Conservation (phyloP, 2,113 vertebrate species). For the Tricholaema leucomelas region DNA sequence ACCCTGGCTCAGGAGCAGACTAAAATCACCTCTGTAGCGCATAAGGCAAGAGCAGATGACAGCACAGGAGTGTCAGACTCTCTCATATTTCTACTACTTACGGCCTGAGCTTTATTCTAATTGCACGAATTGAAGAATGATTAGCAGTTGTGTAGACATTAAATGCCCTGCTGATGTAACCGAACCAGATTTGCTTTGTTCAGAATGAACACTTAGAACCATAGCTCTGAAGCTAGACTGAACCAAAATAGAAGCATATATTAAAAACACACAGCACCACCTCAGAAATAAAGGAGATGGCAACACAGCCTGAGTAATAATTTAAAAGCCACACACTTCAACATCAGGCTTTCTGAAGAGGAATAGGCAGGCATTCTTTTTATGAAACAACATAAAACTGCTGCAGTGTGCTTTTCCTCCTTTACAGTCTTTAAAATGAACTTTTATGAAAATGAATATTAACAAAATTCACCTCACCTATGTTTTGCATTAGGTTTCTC, state of each 20-base stretch:
- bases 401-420: background rate
- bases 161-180: conserved; percentile 27
- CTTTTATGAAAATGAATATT: background rate
- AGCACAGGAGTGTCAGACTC: background rate
- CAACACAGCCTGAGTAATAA: background rate
- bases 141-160: conserved; percentile 41
- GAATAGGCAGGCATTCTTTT: background rate
- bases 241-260: conserved; percentile 36
- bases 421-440: background rate
- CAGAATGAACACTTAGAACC: conserved; percentile 23
- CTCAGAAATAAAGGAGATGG: background rate
- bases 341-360: background rate
- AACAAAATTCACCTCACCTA: background rate
- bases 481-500: background rate
- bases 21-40: background rate
- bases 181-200: conserved; percentile 26
- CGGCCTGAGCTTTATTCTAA: conserved; percentile 21
- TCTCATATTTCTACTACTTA: conserved; percentile 17
- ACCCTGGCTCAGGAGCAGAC: background rate
- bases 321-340: conserved; percentile 9
- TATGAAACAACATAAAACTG: background rate
- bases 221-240: conserved; percentile 17
- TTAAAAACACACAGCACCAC: conserved; percentile 12
- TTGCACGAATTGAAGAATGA: conserved; percentile 46
- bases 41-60: background rate